Evolutionary conservation across 2,888 invertebrate species (phyloP).

Genomic region (Cantharis rufa): DNA sequence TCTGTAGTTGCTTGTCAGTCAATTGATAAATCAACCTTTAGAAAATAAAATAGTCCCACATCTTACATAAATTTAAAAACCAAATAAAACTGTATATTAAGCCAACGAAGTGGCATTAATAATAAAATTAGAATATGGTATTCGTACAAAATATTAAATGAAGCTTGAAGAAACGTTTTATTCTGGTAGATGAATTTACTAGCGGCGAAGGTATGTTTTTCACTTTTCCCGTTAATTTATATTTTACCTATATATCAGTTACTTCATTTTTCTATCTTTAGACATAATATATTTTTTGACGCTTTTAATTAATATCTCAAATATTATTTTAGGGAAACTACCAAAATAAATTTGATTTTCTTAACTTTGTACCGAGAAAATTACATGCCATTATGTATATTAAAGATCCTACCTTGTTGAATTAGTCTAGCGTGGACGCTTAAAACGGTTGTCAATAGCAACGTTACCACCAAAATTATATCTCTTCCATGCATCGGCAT

Average conservation of each 20-base stretch:
- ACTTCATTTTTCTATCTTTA: no score
- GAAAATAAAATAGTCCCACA: not conserved
- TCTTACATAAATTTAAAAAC: not conserved
- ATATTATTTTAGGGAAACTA: not conserved
- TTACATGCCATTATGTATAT: not conserved
- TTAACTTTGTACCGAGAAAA: not conserved
- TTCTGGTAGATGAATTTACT: not conserved
- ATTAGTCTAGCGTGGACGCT: constrained; percentile 34
- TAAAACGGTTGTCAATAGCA: constrained; percentile 32
- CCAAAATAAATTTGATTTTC: not conserved
- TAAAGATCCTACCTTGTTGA: constrained; percentile 34
- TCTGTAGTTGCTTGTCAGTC: not conserved
- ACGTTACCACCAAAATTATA: constrained; percentile 28
- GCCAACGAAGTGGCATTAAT: not conserved
- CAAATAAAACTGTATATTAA: not conserved
- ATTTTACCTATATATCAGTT: not conserved
- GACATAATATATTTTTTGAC: not conserved
- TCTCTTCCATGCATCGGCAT: constrained; percentile 21
- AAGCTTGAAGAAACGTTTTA: not conserved
- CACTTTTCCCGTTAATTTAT: not conserved
- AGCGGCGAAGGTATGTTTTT: not conserved
- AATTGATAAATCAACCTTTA: not conserved
- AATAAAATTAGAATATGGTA: not conserved
- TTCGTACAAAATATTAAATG: not conserved
- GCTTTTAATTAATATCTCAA: not conserved